Conservation (phyloP, 2,888 invertebrate species). For the Plemyria rubiginata region DNA sequence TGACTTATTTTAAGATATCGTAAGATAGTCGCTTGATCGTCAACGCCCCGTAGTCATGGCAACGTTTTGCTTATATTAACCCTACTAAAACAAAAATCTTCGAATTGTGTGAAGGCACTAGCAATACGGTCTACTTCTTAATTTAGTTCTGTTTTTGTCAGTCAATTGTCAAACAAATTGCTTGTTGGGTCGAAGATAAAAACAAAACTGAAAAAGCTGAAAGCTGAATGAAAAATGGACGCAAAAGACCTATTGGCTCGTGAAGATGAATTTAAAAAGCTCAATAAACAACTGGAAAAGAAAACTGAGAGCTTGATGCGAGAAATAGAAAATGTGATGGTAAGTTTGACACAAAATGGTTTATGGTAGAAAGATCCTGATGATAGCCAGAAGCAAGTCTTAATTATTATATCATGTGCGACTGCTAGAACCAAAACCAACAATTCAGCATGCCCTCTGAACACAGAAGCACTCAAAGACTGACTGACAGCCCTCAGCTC, state of each 20-base stretch:
- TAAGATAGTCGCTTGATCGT: slow-evolving; percentile 23
- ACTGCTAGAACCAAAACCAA: too few species aligned
- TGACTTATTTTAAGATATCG: slow-evolving; percentile 20
- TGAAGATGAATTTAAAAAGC: slow-evolving; percentile 76
- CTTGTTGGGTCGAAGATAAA: slow-evolving; percentile 19
- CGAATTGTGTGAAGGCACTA: not conserved
- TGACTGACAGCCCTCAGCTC: too few species aligned
- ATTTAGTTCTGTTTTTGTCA: slow-evolving; percentile 2
- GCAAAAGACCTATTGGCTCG: slow-evolving; percentile 70
- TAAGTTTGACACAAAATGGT: slow-evolving; percentile 39
- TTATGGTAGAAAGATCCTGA: too few species aligned
- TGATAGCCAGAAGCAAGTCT: too few species aligned
- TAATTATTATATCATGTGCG: too few species aligned
- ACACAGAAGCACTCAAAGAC: too few species aligned
- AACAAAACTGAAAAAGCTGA: not conserved
- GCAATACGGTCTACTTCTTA: not conserved
- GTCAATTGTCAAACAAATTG: not conserved
- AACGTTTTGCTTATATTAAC: slow-evolving; percentile 53
- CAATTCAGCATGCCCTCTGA: too few species aligned
- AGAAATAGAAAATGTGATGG: slow-evolving; percentile 76
- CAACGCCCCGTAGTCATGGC: slow-evolving; percentile 55
- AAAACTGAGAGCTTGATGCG: slow-evolving; percentile 77
- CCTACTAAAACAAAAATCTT: slow-evolving; percentile 42
- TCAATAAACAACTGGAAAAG: slow-evolving; percentile 76
- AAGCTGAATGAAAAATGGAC: slow-evolving; percentile 59